Base-by-base conservation (phyloP, 2,888 invertebrate genomes). In the Lepeophtheirus nordmannii region DNA sequence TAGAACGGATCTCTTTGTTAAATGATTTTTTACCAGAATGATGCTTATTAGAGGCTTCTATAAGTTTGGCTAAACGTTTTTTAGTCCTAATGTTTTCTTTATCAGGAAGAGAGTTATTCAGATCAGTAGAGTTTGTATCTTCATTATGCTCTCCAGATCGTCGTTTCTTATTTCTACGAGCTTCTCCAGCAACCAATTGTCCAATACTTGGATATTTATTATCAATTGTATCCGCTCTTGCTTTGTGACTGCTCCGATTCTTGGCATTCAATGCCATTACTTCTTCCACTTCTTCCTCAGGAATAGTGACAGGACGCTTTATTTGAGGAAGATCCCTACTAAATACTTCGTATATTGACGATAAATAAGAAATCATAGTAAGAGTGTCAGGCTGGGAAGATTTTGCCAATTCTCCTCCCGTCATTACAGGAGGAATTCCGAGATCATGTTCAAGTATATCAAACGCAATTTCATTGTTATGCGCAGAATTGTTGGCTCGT, bases 341-440 rank as follows among this genome's bases (percentile, higher is more conserved):
- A 79, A 94, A 93, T 66, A 85, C 84, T 74, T 87, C 85, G 77
- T 92, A 92, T 69, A 94, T 85, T 75, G 90, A 87, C 62, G 87
- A 84, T 68, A 94, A 79, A 75, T 93, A 94, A 65, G 86, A 83
- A 20, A 90, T 82, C 77, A 89, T 82, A 56, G 84, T 82, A 60
- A 84, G 76, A 69, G 83, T 83, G 73, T 89, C 89, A 0, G 86
- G 82, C 58, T 38, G 80, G 69, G 85, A 81, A 71, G 81, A 83
- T 62, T 82, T 80, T 8, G 82, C 81, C 75, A 86, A 85, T 72
- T 91, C 90, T 71, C 82, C 82, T 0, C 87, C 84, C 9, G 85
- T 84, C 82, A 88, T 83, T 68, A 82, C 65, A 14, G 83, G 81
- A 22, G 78, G 74, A 70, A 84, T 79, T 76, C 87, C 87, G 71